Conservation (phyloP, 1,140 invertebrate genomes). For the Chrysomallon squamiferum region DNA sequence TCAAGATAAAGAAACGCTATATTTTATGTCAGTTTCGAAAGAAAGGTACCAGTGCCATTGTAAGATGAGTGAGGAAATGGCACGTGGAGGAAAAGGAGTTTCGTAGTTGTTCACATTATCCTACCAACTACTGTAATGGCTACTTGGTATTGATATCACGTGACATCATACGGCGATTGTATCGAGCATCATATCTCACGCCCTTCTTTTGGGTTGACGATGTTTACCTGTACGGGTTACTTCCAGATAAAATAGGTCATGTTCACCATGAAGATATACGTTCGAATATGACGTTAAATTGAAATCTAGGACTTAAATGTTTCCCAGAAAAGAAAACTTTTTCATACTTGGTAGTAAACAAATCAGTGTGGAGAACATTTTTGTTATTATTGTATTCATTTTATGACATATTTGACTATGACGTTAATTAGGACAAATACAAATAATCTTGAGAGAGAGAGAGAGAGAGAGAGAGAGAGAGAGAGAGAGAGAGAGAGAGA, state of each 20-base stretch:
- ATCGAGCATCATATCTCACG: conserved; percentile 38
- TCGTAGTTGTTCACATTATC: conserved; percentile 29
- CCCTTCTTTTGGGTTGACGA: conserved; percentile 64
- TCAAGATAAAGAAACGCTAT: not conserved
- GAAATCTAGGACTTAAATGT: conserved; percentile 24
- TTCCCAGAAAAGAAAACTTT: conserved; percentile 11
- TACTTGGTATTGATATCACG: conserved; percentile 58
- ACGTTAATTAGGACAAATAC: too few species aligned
- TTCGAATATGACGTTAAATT: conserved; percentile 25
- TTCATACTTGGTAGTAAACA: conserved; percentile 17
- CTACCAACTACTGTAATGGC: conserved; percentile 60
- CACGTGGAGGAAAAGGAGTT: conserved; percentile 28
- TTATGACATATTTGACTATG: too few species aligned
- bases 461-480: too few species aligned
- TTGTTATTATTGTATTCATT: too few species aligned
- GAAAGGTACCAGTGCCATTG: not conserved
- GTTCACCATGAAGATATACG: conserved; percentile 24
- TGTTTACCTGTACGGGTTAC: conserved; percentile 61
- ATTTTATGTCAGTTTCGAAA: not conserved
- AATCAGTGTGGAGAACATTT: too few species aligned
- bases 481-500: too few species aligned
- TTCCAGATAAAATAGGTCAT: conserved; percentile 34
- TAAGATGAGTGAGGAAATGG: conserved; percentile 1
- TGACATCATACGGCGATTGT: conserved; percentile 57
- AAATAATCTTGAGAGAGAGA: too few species aligned